Evolutionary conservation across 2,888 invertebrate genomes (phyloP).

Genomic region (Lumbricus terrestris): DNA sequence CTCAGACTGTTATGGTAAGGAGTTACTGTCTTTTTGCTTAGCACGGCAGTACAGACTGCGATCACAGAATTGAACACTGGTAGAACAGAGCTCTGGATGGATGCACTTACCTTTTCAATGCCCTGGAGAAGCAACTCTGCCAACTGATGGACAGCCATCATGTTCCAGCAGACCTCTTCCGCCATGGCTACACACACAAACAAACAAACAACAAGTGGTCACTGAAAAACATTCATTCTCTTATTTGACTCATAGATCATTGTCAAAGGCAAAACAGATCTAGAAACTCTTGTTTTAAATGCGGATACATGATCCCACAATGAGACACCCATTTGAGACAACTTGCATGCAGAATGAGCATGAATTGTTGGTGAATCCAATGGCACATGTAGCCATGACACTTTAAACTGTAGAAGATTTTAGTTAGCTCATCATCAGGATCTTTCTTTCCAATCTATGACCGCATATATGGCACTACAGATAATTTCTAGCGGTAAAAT

Average conservation of each 20-base stretch:
- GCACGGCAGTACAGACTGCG: too few species aligned
- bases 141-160: conserved; percentile 24
- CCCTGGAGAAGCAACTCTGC: conserved; percentile 20
- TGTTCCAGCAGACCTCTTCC: conserved; percentile 25
- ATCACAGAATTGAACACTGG: not conserved
- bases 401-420: not conserved
- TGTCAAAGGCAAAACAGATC: not conserved
- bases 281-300: not conserved
- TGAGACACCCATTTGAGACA: not conserved
- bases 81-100: not conserved
- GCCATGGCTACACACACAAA: conserved; percentile 23
- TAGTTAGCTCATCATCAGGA: not conserved
- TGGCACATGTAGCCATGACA: not conserved
- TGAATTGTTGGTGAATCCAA: not conserved
- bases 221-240: not conserved
- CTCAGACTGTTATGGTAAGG: too few species aligned
- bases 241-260: not conserved
- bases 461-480: not conserved
- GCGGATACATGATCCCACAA: not conserved
- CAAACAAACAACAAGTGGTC: not conserved
- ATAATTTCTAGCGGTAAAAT: too few species aligned
- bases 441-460: not conserved
- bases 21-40: too few species aligned
- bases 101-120: conserved; percentile 18
- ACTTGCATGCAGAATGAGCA: not conserved